phyloP scores from a whole-genome alignment of 2,113 vertebrate species.

The Pao palembangensis region DNA sequence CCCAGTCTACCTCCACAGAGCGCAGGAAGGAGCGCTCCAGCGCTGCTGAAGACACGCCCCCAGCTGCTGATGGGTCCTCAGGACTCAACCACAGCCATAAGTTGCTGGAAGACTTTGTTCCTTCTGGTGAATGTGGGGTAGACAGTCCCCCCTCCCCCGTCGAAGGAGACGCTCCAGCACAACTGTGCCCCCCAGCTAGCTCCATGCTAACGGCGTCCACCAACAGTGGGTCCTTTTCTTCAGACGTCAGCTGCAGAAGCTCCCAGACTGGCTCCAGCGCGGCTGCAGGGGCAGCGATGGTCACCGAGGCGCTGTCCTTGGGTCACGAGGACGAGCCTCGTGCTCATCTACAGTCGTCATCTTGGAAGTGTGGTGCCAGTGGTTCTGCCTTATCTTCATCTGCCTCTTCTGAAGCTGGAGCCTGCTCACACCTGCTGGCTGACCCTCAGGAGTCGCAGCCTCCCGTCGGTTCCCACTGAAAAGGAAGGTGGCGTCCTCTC shows the following conservation, averaged over 20 bases:
- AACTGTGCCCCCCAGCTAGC: not conserved
- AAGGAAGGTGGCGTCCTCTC: too few relatives aligned
- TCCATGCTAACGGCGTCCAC: not conserved
- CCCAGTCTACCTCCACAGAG: constrained; percentile 26
- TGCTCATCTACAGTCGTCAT: not conserved
- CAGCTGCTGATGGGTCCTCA: constrained; percentile 16
- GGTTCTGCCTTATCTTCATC: not conserved
- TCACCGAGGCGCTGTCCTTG: rapidly evolving
- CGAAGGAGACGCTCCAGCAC: not conserved
- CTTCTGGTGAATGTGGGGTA: not conserved
- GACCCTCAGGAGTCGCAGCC: not conserved
- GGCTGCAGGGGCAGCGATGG: not conserved
- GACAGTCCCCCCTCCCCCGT: not conserved
- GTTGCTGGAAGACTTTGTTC: not conserved
- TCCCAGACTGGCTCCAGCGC: too few relatives aligned
- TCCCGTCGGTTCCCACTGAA: not conserved
- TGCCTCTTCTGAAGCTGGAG: too few relatives aligned
- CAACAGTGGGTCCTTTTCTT: not conserved
- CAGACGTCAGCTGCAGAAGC: not conserved
- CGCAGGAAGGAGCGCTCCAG: not conserved
- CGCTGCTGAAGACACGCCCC: not conserved
- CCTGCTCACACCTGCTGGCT: too few relatives aligned
- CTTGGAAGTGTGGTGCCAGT: not conserved
- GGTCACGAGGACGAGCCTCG: not conserved
- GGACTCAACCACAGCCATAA: not conserved